These are phyloP conservation scores for Geophilus truncorum DNA, from an alignment of 2,888 invertebrate genomes.

Conservation along the genomic window DNA sequence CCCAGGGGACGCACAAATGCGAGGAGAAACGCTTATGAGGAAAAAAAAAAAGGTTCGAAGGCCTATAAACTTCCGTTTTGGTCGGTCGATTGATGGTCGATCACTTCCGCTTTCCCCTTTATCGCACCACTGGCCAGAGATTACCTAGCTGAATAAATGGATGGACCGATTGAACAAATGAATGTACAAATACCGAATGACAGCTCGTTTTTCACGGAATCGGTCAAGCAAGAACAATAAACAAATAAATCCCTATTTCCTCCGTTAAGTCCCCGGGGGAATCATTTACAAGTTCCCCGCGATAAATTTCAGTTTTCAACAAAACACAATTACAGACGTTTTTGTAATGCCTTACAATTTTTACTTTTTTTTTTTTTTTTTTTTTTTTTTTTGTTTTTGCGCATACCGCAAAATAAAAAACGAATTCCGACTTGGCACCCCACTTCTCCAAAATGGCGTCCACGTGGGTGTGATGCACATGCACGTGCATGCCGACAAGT, in stretches of 20 bases:
- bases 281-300: too few species aligned
- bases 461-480: neutral
- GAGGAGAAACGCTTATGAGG: neutral
- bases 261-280: too few species aligned
- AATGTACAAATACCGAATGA: neutral
- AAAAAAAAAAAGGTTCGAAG: neutral
- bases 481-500: constrained; percentile 1
- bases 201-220: neutral
- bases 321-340: too few species aligned
- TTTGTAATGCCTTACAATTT: too few species aligned
- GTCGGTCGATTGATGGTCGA: constrained; percentile 6
- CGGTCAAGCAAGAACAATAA: neutral
- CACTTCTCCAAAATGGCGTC: constrained; percentile 3
- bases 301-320: too few species aligned
- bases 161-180: neutral
- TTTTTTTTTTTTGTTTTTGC: neutral
- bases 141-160: neutral
- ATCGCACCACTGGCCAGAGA: neutral
- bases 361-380: too few species aligned
- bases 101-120: neutral
- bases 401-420: neutral
- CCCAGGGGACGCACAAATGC: neutral
- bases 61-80: neutral
- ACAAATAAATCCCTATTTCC: too few species aligned
- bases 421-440: neutral